A percentile compares a stretch with the other conserved stretches of the same genome.
Evolutionary conservation across 2,888 invertebrate species (phyloP).

Genomic region (Napeogenes inachia): DNA sequence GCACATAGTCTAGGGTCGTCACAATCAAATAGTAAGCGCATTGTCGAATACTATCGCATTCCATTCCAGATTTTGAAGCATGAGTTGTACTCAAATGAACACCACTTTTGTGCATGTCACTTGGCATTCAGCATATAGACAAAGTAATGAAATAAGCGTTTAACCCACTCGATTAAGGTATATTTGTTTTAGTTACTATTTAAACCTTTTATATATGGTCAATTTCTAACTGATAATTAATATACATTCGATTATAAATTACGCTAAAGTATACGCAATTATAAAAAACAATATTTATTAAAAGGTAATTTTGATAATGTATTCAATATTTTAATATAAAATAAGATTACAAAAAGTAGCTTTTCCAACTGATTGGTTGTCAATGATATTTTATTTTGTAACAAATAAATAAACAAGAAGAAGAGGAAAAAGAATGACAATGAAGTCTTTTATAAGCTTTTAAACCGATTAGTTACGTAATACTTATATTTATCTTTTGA

Average conservation of each 20-base stretch:
- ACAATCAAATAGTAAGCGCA: slow-evolving; percentile 1
- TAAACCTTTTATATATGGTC: too few relatives aligned
- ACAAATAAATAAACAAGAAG: slow-evolving; percentile 17
- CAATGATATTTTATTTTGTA: slow-evolving; percentile 17
- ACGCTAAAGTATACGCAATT: too few relatives aligned
- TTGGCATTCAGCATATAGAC: neutral
- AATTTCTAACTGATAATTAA: too few relatives aligned
- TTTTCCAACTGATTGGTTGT: slow-evolving; percentile 23
- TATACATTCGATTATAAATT: too few relatives aligned
- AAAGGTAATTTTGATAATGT: too few relatives aligned
- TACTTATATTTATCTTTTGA: slow-evolving; percentile 17
- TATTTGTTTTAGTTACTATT: too few relatives aligned
- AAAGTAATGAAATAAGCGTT: too few relatives aligned
- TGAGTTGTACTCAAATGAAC: slow-evolving; percentile 1
- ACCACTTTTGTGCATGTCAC: neutral
- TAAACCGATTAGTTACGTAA: slow-evolving; percentile 25
- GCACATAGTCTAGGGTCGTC: neutral
- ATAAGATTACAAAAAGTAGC: slow-evolving; percentile 10
- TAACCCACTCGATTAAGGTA: too few relatives aligned
- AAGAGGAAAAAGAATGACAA: slow-evolving; percentile 13
- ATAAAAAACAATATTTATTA: too few relatives aligned
- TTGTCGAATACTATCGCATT: neutral
- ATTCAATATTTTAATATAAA: neutral
- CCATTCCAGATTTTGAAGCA: slow-evolving; percentile 4
- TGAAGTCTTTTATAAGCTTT: slow-evolving; percentile 19